Evolutionary conservation across 2,113 vertebrate genomes (phyloP).

Genomic region (Todiramphus chloris): DNA sequence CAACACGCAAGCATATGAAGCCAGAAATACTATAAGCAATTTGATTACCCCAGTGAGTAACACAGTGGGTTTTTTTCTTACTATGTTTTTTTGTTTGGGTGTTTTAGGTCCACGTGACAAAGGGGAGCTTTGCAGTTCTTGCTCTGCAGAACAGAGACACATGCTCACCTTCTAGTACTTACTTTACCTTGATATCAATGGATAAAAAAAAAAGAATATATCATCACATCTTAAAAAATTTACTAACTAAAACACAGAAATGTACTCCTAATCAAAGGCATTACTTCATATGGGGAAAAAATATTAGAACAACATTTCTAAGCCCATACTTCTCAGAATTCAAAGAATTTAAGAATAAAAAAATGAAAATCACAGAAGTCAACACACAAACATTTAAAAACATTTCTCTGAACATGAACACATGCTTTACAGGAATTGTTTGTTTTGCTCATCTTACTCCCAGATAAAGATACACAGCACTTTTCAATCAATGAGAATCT

Average conservation of each 20-base stretch:
- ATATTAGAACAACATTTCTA: not conserved
- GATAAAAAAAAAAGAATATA: not conserved
- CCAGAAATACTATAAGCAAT: not conserved
- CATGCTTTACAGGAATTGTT: rapidly evolving
- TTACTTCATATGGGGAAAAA: not conserved
- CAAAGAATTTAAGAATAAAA: not conserved
- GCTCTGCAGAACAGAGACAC: not conserved
- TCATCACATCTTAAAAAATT: not conserved
- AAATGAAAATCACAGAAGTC: not conserved
- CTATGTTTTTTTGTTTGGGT: not conserved
- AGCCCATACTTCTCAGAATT: rapidly evolving
- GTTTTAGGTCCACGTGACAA: not conserved
- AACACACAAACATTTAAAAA: not conserved
- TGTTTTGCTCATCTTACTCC: not conserved
- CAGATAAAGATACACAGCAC: not conserved
- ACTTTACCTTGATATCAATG: not conserved
- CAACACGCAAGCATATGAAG: not conserved
- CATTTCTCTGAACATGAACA: rapidly evolving
- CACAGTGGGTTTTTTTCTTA: not conserved
- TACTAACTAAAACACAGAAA: rapidly evolving
- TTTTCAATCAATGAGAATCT: not conserved
- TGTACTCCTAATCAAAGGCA: not conserved
- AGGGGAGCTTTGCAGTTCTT: not conserved
- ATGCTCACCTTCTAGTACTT: not conserved
- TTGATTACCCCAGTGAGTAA: not conserved